Percentiles rank a stretch among this genome's conserved stretches.
phyloP scores from a whole-genome alignment of 2,888 invertebrate species.

The Brachyptera putata region DNA sequence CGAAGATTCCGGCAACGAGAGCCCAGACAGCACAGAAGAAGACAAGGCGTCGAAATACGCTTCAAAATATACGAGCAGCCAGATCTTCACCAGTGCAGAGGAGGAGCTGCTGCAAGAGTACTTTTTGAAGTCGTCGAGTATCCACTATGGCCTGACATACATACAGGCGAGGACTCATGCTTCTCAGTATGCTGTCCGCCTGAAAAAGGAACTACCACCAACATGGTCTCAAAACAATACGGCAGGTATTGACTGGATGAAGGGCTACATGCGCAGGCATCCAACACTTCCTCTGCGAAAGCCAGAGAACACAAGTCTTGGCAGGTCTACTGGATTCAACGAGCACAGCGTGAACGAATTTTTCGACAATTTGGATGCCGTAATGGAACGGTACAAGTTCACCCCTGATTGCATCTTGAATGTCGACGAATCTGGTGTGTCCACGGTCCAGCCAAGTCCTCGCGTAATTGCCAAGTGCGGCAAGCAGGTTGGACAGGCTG shows the following conservation, averaged over 20 bases:
- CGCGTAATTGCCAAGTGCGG: slow-evolving; percentile 28
- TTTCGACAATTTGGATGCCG: slow-evolving; percentile 23
- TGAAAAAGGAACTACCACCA: slow-evolving; percentile 1
- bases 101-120: not conserved
- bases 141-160: not conserved
- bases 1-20: not conserved
- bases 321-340: slow-evolving; percentile 27
- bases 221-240: slow-evolving; percentile 25
- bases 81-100: not conserved
- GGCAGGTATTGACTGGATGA: slow-evolving; percentile 31
- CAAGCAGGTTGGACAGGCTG: slow-evolving; percentile 34
- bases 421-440: slow-evolving; percentile 30
- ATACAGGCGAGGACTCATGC: not conserved
- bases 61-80: not conserved
- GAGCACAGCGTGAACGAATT: slow-evolving; percentile 24
- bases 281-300: slow-evolving; percentile 28
- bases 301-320: slow-evolving; percentile 35
- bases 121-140: not conserved
- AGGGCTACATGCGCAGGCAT: slow-evolving; percentile 30
- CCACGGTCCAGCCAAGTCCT: slow-evolving; percentile 25
- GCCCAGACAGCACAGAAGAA: not conserved
- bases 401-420: slow-evolving; percentile 25
- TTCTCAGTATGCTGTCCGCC: not conserved
- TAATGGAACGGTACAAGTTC: slow-evolving; percentile 18
- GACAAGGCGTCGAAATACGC: not conserved